A percentile compares a stretch with the other conserved stretches of the same genome.
These are phyloP conservation scores for Pipra filicauda DNA, from an alignment of 2,113 vertebrate species.

Conservation along the genomic window DNA sequence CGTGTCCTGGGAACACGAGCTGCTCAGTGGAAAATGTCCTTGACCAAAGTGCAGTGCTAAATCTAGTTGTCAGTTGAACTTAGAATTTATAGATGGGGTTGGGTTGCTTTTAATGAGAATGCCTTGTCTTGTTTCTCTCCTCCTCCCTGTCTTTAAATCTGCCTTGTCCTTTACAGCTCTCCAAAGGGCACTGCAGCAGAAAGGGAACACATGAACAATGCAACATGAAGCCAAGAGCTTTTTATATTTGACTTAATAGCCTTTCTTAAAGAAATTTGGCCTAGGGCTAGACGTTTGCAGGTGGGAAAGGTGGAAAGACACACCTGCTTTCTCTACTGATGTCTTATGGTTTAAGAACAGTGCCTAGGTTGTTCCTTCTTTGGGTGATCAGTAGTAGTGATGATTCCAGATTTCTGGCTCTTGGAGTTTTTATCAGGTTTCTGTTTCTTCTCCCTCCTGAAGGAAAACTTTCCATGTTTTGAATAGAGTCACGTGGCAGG, in stretches of 20 bases:
- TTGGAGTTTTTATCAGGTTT: neutral
- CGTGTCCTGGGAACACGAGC: neutral
- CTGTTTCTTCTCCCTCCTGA: neutral
- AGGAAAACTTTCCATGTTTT: neutral
- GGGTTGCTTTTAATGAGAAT: neutral
- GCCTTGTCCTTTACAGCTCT: neutral
- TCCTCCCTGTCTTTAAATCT: neutral
- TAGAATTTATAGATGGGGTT: neutral
- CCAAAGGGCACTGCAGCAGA: neutral
- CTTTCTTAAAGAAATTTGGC: neutral
- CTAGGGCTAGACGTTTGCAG: neutral
- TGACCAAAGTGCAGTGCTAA: neutral
- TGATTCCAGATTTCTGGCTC: neutral
- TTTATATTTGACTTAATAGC: neutral
- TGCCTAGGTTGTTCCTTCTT: neutral
- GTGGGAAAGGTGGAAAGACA: neutral
- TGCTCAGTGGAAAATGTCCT: neutral
- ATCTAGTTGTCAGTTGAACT: conserved; percentile 15
- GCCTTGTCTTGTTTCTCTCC: neutral
- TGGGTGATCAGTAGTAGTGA: neutral
- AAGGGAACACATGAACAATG: neutral
- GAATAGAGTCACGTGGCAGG: neutral
- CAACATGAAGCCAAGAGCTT: neutral
- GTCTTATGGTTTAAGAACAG: neutral
- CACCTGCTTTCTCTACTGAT: neutral